Percentiles rank a stretch among this genome's conserved stretches.
These are phyloP conservation scores for Rosalia funebris DNA, from an alignment of 2,888 invertebrate species.

Conservation along the genomic window DNA sequence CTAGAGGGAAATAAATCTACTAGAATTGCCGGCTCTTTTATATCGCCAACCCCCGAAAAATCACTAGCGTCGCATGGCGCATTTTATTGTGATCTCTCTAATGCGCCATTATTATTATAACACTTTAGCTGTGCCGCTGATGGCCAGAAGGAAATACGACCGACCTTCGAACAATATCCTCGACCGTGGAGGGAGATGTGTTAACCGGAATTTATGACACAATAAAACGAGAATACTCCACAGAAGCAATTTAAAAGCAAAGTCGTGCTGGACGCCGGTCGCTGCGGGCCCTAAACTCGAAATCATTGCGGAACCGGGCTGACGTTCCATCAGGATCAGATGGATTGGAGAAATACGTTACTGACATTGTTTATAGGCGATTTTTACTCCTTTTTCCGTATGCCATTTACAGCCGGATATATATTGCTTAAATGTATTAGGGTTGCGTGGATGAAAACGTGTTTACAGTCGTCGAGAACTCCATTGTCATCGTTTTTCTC, in stretches of 20 bases:
- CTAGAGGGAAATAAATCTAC: too few relatives aligned
- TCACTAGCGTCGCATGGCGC: too few relatives aligned
- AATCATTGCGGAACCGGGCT: constrained; percentile 16
- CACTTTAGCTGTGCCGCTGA: constrained; percentile 5
- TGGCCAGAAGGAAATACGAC: constrained; percentile 6
- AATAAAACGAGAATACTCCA: constrained; percentile 26
- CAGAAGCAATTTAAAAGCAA: constrained; percentile 39
- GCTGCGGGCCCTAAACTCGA: constrained; percentile 11
- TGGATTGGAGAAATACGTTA: constrained; percentile 10
- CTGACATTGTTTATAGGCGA: constrained; percentile 24
- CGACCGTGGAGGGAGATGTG: constrained; percentile 14
- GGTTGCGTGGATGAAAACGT: constrained; percentile 8
- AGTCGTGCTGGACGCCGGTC: constrained; percentile 29
- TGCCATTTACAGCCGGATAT: constrained; percentile 9
- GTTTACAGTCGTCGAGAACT: background rate
- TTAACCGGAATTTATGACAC: constrained; percentile 31
- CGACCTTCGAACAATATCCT: constrained; percentile 15
- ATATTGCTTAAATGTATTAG: constrained; percentile 11
- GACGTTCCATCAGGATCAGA: constrained; percentile 25
- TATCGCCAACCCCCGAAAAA: too few relatives aligned
- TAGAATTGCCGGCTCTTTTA: too few relatives aligned
- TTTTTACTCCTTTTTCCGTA: constrained; percentile 20
- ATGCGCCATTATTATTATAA: constrained; percentile 24
- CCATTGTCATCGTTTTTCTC: too few relatives aligned
- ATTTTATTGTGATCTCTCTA: constrained; percentile 6